Evolutionary conservation across 2,797 vertebrate species (phyloP), one percentile per base, ranked within the genome.

Genomic region (Limnodromus scolopaceus): DNA sequence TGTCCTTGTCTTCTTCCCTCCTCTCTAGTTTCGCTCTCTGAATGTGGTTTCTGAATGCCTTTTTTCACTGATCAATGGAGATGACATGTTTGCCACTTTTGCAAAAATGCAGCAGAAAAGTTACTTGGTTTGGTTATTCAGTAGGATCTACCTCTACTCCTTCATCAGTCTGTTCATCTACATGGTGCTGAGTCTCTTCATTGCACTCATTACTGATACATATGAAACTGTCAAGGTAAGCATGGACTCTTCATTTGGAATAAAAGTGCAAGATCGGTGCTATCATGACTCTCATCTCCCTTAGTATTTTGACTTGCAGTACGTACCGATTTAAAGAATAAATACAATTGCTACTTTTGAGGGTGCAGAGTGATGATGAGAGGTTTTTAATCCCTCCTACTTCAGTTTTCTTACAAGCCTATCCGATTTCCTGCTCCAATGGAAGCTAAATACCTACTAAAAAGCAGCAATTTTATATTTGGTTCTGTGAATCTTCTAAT

Each of bases 111-210:
- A 98, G 68, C 98, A 98, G 92, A 99, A 99, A 91, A 99, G 98
- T 91, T 98, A 99, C 96, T 96, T 99, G 97, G 99, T 99, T 92
- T 99, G 99, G 99, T 93, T 99, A 10, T 99, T 99, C 97, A 99
- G 99, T 97, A 98, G 99, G 53, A 87, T 99, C 76, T 99, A 99
- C 92, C 98, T 99, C 86, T 99, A 99, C 97, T 98, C 99, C 39
- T 99, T 99, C 98, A 99, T 99, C 97, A 99, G 99, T 51, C 98
- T 99, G 84, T 99, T 99, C 91, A 99, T 99, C 96, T 99, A 99
- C 92, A 99, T 99, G 99, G 99, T 99, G 81, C 98, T 99, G 96
- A 99, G 99, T 96, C 99, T 99, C 66, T 99, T 99, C 98, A 99
- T 99, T 34, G 99, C 99, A 24, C 97, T 99, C 46, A 99, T 99